Conservation (phyloP, 2,888 invertebrate species). For the Belgica antarctica region DNA sequence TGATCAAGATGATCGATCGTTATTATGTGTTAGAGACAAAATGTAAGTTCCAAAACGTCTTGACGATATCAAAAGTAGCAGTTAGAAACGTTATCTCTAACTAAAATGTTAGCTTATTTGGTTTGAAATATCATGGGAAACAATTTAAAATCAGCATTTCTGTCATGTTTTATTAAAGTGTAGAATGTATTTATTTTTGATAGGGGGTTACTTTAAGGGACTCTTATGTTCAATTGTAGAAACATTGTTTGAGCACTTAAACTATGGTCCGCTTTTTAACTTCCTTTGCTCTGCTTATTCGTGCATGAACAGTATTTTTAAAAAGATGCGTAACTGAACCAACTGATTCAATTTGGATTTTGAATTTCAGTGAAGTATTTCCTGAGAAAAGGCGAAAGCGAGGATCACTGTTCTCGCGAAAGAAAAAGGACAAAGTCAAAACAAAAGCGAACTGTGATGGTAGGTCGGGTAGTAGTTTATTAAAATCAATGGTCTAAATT, state of each 20-base stretch:
- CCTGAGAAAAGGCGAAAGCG: constrained; percentile 83
- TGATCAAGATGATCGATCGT: constrained; percentile 53
- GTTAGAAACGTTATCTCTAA: background rate
- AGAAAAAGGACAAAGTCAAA: constrained; percentile 70
- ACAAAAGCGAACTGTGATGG: constrained; percentile 52
- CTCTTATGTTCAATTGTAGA: no score
- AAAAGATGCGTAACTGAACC: no score
- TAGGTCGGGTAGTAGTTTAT: no score
- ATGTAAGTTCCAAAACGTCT: constrained; percentile 50
- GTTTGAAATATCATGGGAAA: no score
- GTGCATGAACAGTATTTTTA: no score
- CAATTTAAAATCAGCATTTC: constrained; percentile 10
- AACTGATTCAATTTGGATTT: no score
- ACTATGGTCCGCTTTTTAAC: no score
- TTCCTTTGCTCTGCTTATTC: no score
- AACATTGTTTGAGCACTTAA: no score
- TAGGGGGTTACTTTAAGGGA: no score
- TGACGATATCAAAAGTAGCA: background rate
- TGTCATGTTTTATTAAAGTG: no score
- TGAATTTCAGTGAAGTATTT: constrained; percentile 52
- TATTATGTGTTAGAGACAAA: constrained; percentile 55
- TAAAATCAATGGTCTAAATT: constrained; percentile 30
- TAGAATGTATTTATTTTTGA: no score
- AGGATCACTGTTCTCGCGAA: constrained; percentile 86
- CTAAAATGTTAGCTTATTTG: background rate